phyloP scores from a whole-genome alignment of 1,140 invertebrate genomes.

The Macrobrachium nipponense region DNA sequence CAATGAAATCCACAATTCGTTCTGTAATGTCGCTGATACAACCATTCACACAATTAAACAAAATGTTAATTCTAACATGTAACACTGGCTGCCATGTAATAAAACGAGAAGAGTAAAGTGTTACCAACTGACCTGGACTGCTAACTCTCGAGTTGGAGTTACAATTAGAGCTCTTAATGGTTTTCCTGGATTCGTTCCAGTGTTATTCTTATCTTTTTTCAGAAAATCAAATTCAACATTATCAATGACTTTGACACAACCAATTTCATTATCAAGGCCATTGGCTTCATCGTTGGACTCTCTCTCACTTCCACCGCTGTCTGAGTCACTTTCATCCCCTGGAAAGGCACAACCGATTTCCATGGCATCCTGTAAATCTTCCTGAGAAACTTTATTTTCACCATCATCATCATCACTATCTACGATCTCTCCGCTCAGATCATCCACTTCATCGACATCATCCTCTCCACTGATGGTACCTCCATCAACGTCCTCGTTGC shows the following conservation, averaged over 20 bases:
- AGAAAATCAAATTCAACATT: slow-evolving; percentile 71
- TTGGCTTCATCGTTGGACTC: slow-evolving; percentile 38
- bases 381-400: slow-evolving; percentile 67
- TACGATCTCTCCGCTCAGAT: slow-evolving; percentile 40
- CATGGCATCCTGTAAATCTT: slow-evolving; percentile 63
- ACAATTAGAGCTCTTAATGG: slow-evolving; percentile 84
- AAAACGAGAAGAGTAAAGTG: too few species aligned
- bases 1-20: background rate
- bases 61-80: too few species aligned
- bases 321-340: slow-evolving; percentile 66
- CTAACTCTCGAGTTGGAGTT: slow-evolving; percentile 95
- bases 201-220: slow-evolving; percentile 66
- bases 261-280: slow-evolving; percentile 67
- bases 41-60: too few species aligned
- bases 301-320: slow-evolving; percentile 56
- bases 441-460: background rate
- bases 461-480: slow-evolving; percentile 5
- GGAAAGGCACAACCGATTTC: slow-evolving; percentile 49
- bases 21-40: background rate
- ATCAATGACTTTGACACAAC: slow-evolving; percentile 76
- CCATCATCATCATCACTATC: slow-evolving; percentile 66
- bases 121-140: slow-evolving; percentile 81
- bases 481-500: background rate
- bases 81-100: too few species aligned
- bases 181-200: slow-evolving; percentile 31